Conservation (phyloP, 2,888 invertebrate genomes). For the Nasonovia ribisnigri region DNA sequence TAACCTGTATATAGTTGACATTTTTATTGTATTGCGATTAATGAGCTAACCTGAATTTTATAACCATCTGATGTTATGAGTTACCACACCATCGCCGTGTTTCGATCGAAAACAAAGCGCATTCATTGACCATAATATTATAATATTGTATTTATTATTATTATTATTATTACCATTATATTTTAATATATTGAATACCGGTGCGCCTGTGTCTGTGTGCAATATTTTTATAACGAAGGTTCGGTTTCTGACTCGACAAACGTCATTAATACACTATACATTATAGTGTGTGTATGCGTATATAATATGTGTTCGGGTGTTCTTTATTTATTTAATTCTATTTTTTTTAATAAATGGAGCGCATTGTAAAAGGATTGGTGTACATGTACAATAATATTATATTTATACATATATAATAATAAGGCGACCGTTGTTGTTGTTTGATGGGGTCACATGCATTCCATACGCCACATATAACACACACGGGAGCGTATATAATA, state of each 20-base stretch:
- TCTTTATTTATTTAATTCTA: slow-evolving; percentile 29
- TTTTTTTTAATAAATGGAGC: slow-evolving; percentile 45
- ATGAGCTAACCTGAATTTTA: slow-evolving; percentile 1
- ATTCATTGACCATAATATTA: slow-evolving; percentile 10
- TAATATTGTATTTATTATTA: slow-evolving; percentile 9
- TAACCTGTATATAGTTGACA: too few species aligned
- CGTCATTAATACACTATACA: slow-evolving; percentile 43
- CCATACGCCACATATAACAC: not conserved
- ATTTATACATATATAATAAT: not conserved
- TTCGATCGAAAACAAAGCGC: slow-evolving; percentile 35
- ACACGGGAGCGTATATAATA: not conserved
- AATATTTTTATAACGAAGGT: slow-evolving; percentile 45
- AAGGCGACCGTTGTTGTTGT: slow-evolving; percentile 46
- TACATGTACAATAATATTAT: not conserved
- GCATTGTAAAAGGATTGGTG: slow-evolving; percentile 46
- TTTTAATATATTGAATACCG: slow-evolving; percentile 21
- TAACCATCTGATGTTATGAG: not conserved
- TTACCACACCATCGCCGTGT: not conserved
- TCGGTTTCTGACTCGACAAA: slow-evolving; percentile 50
- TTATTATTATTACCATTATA: not conserved
- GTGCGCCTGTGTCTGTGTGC: not conserved
- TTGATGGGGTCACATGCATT: slow-evolving; percentile 34
- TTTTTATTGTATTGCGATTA: not conserved
- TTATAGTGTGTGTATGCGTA: not conserved
- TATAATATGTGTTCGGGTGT: not conserved